Evolutionary conservation across 2,113 vertebrate species (phyloP).

Genomic region (Jacana jacana): DNA sequence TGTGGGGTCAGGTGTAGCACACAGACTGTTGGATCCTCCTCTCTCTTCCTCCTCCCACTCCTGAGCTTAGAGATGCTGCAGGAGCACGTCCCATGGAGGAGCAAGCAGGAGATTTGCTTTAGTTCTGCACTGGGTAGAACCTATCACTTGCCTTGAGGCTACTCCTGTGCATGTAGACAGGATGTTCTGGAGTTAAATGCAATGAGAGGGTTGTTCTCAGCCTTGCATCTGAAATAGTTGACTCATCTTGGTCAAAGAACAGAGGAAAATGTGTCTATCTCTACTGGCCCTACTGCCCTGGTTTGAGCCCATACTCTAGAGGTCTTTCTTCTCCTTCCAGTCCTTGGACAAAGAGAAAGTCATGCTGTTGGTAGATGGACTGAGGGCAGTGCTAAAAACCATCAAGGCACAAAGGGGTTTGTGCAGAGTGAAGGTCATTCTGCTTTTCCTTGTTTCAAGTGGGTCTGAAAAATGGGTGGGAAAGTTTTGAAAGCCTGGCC

Average conservation of each 20-base stretch:
- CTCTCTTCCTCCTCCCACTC: background rate
- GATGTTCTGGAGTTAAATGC: background rate
- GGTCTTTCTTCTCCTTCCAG: background rate
- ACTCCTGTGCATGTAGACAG: background rate
- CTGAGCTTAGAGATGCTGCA: fast-evolving
- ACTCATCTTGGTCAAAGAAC: background rate
- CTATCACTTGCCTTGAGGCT: background rate
- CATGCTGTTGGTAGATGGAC: background rate
- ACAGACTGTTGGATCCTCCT: background rate
- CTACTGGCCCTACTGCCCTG: background rate
- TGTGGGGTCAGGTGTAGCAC: background rate
- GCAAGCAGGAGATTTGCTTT: fast-evolving
- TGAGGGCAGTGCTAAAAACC: background rate
- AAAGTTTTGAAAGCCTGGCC: background rate
- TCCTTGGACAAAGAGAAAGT: background rate
- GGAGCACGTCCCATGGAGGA: background rate
- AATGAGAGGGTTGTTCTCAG: background rate
- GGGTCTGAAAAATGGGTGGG: background rate
- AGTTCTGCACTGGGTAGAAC: background rate
- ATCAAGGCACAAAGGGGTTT: background rate
- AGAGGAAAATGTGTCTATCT: background rate
- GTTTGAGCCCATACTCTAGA: background rate
- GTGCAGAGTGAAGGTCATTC: background rate
- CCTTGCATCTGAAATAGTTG: fast-evolving
- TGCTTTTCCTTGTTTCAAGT: background rate